Evolutionary conservation across 2,797 vertebrate species (phyloP).

Genomic region (Alca torda): DNA sequence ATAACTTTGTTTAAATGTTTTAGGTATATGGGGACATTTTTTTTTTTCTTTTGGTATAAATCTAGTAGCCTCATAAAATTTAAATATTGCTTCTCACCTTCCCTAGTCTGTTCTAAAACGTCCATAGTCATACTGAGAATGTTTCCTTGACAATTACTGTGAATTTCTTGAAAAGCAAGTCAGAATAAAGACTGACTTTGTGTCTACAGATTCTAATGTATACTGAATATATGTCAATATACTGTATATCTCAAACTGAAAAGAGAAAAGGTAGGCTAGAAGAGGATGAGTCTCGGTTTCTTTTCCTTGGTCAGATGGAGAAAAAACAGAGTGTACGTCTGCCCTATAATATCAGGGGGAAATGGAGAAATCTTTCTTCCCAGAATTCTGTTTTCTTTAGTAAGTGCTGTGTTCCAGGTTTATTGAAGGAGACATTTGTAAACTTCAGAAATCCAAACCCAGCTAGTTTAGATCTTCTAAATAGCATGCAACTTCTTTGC

Average conservation of each 20-base stretch:
- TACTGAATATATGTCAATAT: not conserved
- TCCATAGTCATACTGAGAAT: not conserved
- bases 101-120: not conserved
- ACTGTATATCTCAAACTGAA: not conserved
- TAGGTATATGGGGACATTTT: not conserved
- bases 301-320: not conserved
- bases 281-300: not conserved
- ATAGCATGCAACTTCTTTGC: fast-evolving
- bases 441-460: not conserved
- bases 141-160: not conserved
- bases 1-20: not conserved
- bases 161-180: not conserved
- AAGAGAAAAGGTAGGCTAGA: not conserved
- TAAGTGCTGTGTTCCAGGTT: not conserved
- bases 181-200: not conserved
- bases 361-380: not conserved
- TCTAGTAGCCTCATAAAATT: not conserved
- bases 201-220: not conserved
- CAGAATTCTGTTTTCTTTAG: not conserved
- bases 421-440: not conserved
- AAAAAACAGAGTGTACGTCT: not conserved
- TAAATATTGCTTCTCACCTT: not conserved
- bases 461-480: not conserved
- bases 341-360: not conserved
- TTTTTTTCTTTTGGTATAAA: not conserved